phyloP scores from a whole-genome alignment of 2,888 invertebrate species.

The Ganaspis brasiliensis region DNA sequence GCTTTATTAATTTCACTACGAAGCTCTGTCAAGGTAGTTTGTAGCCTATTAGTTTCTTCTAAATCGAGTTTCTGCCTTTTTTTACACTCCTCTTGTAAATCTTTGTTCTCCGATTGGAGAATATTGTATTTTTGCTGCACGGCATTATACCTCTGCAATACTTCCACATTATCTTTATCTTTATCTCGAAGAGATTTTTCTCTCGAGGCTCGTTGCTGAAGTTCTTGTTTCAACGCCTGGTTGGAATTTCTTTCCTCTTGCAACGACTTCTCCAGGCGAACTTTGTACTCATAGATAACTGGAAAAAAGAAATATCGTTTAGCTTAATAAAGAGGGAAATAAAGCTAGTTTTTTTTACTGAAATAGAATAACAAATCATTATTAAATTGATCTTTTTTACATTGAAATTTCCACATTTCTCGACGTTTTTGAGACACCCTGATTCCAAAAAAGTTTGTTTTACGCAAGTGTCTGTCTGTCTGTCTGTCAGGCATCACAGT shows the following conservation, averaged over 20 bases:
- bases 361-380: no score
- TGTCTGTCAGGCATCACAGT: no score
- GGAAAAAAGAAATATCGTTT: conserved; percentile 46
- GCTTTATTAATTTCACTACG: conserved; percentile 68
- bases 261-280: conserved; percentile 75
- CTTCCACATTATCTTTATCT: conserved; percentile 73
- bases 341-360: no score
- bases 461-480: no score
- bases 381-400: no score
- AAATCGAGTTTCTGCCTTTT: conserved; percentile 70
- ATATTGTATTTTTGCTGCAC: conserved; percentile 76
- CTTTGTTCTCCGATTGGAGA: conserved; percentile 74
- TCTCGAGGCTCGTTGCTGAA: conserved; percentile 74
- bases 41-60: conserved; percentile 69
- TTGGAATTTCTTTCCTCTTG: conserved; percentile 78
- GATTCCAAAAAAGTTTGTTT: no score
- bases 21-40: conserved; percentile 69
- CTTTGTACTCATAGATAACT: conserved; percentile 79
- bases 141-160: conserved; percentile 74
- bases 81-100: conserved; percentile 74
- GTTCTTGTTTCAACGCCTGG: conserved; percentile 74
- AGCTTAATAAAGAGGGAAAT: conserved; percentile 19
- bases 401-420: no score
- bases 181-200: conserved; percentile 75
- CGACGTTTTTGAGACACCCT: no score